Evolutionary conservation across 1,140 invertebrate genomes (phyloP).

Genomic region (Eueides isabella): DNA sequence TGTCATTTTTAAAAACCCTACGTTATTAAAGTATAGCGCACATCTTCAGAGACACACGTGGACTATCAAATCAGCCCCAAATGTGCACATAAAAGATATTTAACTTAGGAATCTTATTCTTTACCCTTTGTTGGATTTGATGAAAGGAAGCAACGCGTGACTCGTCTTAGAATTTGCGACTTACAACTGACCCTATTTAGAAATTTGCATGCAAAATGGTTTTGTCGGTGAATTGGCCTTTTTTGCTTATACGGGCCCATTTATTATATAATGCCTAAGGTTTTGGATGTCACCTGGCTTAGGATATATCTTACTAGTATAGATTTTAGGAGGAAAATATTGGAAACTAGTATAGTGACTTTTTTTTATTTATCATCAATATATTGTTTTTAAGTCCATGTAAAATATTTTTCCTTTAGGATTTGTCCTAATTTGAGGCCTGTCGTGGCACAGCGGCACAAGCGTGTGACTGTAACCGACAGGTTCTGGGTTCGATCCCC

Average conservation of each 20-base stretch:
- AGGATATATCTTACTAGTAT: not conserved
- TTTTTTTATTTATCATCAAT: too few relatives aligned
- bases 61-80: constrained; percentile 19
- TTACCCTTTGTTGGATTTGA: constrained; percentile 15
- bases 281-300: constrained; percentile 13
- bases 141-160: constrained; percentile 32
- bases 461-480: too few relatives aligned
- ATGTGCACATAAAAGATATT: constrained; percentile 20
- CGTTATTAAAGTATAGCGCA: not conserved
- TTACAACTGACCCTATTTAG: constrained; percentile 39
- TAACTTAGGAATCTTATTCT: constrained; percentile 16
- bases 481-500: too few relatives aligned
- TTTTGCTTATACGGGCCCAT: constrained; percentile 29
- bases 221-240: constrained; percentile 28
- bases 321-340: too few relatives aligned
- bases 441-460: too few relatives aligned
- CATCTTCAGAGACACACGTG: constrained; percentile 19
- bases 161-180: constrained; percentile 29
- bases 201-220: constrained; percentile 42
- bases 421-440: too few relatives aligned
- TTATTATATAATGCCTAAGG: constrained; percentile 14
- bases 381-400: too few relatives aligned
- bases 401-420: too few relatives aligned
- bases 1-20: not conserved
- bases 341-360: too few relatives aligned